Percentiles rank a stretch among this genome's conserved stretches.
Conservation (phyloP, 2,113 vertebrate genomes). For the Acinonyx jubatus region DNA sequence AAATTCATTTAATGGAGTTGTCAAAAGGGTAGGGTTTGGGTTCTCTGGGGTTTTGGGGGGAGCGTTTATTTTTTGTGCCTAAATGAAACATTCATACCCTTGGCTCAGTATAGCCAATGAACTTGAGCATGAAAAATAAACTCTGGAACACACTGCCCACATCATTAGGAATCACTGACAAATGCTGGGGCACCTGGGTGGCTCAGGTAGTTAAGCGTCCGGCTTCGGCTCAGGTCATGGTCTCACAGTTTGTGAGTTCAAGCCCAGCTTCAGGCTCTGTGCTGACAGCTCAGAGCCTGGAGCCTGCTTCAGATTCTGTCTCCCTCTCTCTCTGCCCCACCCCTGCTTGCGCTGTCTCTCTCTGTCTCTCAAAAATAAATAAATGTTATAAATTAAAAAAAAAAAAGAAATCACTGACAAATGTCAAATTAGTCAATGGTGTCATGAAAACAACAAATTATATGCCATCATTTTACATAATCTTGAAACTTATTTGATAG, state of each 20-base stretch:
- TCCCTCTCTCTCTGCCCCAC: no score
- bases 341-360: no score
- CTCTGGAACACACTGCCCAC: neutral
- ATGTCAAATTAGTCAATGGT: neutral
- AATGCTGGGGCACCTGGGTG: neutral
- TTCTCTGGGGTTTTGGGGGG: neutral
- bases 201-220: no score
- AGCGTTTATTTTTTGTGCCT: neutral
- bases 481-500: neutral
- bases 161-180: conserved; percentile 7
- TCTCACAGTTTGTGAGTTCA: no score
- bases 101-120: neutral
- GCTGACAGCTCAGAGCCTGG: no score
- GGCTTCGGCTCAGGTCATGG: no score
- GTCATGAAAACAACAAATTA: conserved; percentile 25
- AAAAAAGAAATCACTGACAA: neutral
- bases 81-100: neutral
- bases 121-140: conserved; percentile 6
- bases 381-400: no score
- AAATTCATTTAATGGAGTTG: neutral
- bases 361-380: no score
- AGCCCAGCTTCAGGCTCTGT: no score
- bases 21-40: neutral
- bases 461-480: neutral
- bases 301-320: no score